Evolutionary conservation across 2,888 invertebrate genomes (phyloP), one percentile per base, ranked within the genome.

Genomic region (Andrena bicolor): DNA sequence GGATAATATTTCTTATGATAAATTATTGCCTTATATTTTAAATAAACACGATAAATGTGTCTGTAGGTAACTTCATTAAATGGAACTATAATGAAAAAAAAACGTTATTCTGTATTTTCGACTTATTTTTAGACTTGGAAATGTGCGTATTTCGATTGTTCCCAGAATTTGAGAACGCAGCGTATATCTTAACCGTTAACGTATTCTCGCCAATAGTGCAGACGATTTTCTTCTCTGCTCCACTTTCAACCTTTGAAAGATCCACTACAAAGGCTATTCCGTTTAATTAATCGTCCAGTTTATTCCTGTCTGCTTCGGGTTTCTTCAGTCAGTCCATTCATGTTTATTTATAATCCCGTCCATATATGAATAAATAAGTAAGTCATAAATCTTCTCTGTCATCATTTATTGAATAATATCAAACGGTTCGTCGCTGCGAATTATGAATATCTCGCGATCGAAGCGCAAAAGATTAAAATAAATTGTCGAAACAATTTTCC

Each of bases 201-300:
- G 23, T 26, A 56, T 10, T 26, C 8, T 4, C 56, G 26, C 56
- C 23, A 23, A 26, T 26, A 28, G 60, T 49, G 70, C 70, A 49
- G 13, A 56, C 56, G 26, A 61, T 70, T 70, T 49, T 23, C 20
- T 66, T 66, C 51, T 20, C 30, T 4, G 5, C 16, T 51, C 51
- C n/a, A 51, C 20, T 49, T 65, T 20, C 2, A 10, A 35, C 32
- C 32, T 53, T 70, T 58, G 20, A 7, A 13, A 1, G 4, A 2
- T 30, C 48, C 0, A 60, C 28, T 28, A 28, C 20, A 28, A 60
- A 28, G 28, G 13, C 28, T 16, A 28, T 48, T n/a, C 28, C 2
- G 28, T 48, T 70, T 60, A 70, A 60, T 70, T 48, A 30, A 60
- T 70, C 28, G 61, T 28, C 16, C 71, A 71, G 32, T 49, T 63